These are phyloP conservation scores for Synergus japonicus DNA, from an alignment of 2,888 invertebrate species.

Conservation along the genomic window DNA sequence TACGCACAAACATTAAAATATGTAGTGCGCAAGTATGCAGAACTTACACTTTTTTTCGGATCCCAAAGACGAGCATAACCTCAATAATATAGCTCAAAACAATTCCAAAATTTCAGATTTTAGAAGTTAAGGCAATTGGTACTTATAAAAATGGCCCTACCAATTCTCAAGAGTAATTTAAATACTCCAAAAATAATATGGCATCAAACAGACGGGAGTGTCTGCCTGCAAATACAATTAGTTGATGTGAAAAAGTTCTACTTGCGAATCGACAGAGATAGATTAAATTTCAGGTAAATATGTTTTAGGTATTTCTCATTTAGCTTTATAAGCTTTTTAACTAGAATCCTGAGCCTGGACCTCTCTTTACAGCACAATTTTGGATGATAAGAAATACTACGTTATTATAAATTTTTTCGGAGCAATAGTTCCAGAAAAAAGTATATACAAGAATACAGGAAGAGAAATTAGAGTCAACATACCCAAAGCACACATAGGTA, in stretches of 20 bases:
- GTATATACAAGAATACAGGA: constrained; percentile 62
- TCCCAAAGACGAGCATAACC: background rate
- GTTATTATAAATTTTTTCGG: constrained; percentile 69
- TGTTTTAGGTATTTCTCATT: constrained; percentile 20
- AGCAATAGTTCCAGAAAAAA: constrained; percentile 67
- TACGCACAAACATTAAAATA: no score
- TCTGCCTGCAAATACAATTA: constrained; percentile 67
- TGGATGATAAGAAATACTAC: constrained; percentile 62
- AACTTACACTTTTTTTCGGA: no score
- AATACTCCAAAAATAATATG: constrained; percentile 67
- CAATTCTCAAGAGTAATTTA: constrained; percentile 47
- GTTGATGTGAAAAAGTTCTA: constrained; percentile 67
- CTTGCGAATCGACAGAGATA: constrained; percentile 62
- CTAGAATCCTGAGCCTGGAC: background rate
- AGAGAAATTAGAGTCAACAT: constrained; percentile 70
- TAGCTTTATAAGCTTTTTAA: constrained; percentile 5
- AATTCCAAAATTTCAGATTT: background rate
- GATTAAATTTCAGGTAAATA: constrained; percentile 68
- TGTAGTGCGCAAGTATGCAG: no score
- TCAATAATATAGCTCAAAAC: background rate
- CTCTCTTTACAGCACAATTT: constrained; percentile 62
- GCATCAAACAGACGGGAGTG: constrained; percentile 68
- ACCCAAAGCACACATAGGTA: constrained; percentile 69
- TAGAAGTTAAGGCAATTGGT: no score
- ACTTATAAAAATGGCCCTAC: constrained; percentile 17